Evolutionary conservation across 2,888 invertebrate genomes (phyloP).

Genomic region (Dioctria linearis): DNA sequence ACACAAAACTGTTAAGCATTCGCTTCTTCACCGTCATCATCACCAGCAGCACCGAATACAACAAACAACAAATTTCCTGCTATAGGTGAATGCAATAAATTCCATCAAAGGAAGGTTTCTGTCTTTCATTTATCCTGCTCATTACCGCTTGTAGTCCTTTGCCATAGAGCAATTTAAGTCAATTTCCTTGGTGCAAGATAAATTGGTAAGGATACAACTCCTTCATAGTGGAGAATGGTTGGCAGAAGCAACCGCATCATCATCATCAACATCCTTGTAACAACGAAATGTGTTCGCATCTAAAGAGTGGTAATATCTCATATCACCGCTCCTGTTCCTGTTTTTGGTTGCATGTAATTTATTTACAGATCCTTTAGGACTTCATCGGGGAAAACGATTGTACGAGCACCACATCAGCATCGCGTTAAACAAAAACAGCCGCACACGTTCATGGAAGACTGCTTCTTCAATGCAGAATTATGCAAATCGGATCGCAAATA

Average conservation of each 20-base stretch:
- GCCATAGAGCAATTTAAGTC: constrained; percentile 56
- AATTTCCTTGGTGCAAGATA: constrained; percentile 56
- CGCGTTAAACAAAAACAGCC: background rate
- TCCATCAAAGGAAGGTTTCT: constrained; percentile 19
- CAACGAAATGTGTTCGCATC: background rate
- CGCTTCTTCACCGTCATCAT: background rate
- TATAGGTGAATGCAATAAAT: constrained; percentile 18
- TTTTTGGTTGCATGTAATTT: constrained; percentile 46
- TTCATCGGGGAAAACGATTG: background rate
- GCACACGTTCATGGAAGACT: constrained; percentile 5
- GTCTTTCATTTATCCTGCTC: constrained; percentile 35
- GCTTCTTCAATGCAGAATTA: constrained; percentile 3
- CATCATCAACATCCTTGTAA: too few relatives aligned
- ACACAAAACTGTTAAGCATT: background rate
- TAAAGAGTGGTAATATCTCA: constrained; percentile 40
- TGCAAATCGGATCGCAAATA: background rate
- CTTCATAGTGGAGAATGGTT: background rate
- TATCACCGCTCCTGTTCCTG: constrained; percentile 47
- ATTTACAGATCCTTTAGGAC: background rate
- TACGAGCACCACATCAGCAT: too few relatives aligned
- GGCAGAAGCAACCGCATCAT: background rate
- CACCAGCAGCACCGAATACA: background rate
- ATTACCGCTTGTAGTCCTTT: constrained; percentile 39
- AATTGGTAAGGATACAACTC: background rate
- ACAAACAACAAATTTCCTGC: background rate